These are phyloP conservation scores for Dreissena polymorpha DNA, from an alignment of 1,140 invertebrate species.

Conservation along the genomic window DNA sequence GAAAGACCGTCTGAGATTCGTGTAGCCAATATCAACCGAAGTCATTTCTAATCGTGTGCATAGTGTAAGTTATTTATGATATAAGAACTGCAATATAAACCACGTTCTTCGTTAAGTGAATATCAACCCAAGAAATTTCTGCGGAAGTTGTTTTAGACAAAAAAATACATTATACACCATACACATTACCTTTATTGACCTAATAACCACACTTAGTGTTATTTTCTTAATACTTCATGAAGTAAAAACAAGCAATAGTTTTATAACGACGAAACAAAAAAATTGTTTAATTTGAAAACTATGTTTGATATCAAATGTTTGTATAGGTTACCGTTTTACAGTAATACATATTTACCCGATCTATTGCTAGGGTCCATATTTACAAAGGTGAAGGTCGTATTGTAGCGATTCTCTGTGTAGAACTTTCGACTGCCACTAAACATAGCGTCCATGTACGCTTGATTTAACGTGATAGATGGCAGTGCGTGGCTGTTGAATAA, in stretches of 20 bases:
- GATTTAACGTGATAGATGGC: conserved; percentile 56
- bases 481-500: conserved; percentile 68
- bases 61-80: no score
- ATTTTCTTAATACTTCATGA: no score
- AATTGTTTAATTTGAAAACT: no score
- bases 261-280: no score
- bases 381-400: conserved; percentile 57
- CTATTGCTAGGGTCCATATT: conserved; percentile 18
- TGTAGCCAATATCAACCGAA: conserved; percentile 68
- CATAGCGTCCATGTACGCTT: conserved; percentile 53
- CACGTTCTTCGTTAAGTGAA: no score
- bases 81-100: no score
- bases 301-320: conserved; percentile 18
- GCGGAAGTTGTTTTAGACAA: no score
- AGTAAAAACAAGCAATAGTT: neutral
- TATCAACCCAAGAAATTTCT: no score
- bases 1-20: conserved; percentile 61
- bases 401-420: conserved; percentile 47
- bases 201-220: no score
- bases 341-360: conserved; percentile 14
- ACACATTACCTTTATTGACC: no score
- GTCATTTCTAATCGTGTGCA: conserved; percentile 17
- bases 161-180: no score
- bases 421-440: conserved; percentile 32
- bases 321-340: neutral